Evolutionary conservation across 1,140 invertebrate species (phyloP), one percentile per base, ranked within the genome.

Genomic region (Bombus turneri): DNA sequence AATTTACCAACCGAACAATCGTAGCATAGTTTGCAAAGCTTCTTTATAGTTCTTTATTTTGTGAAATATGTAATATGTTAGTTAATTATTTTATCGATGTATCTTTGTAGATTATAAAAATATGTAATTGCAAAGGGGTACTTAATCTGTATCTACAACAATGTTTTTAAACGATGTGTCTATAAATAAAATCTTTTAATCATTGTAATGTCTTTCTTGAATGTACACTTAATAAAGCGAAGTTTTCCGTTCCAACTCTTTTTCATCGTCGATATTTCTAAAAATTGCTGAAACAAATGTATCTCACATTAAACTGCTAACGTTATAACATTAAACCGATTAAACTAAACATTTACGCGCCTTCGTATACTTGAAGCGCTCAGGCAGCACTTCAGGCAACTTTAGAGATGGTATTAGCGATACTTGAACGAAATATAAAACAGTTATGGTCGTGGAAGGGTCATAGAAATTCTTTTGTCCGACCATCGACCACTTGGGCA

Each of bases 121-220:
- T 73, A 76, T 77, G 37, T 53, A 83, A 39, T 83, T 68, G 31
- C n/a, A 37, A 31, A 34, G 28, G 9, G 43, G 10, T 76, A 53
- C 15, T 83, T 83, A 76, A 43, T 25, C 12, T 83, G 12, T 68
- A 66, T 53, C 53, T 76, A 6, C 53, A 68, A 31, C 1, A 53
- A 75, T 28, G 25, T 75, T 82, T 82, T 47, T 75, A 47, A 75
- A 76, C 15, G 5, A 75, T 53, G 31, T 66, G 28, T 74, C 69
- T 75, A 43, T 47, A 75, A 74, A 47, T 64, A 59, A 71, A 25
- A 15, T 34, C 6, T 64, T 41, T 41, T 10, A 31, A 53, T 80
- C 13, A n/a, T 73, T 73, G 18, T 5, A 22, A 53, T 22, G 47
- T 22, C 18, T n/a, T 31, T 31, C 57, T n/a, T 43, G 18, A 31